phyloP scores from a whole-genome alignment of 2,797 vertebrate species.

The Rhinichthys osculus region DNA sequence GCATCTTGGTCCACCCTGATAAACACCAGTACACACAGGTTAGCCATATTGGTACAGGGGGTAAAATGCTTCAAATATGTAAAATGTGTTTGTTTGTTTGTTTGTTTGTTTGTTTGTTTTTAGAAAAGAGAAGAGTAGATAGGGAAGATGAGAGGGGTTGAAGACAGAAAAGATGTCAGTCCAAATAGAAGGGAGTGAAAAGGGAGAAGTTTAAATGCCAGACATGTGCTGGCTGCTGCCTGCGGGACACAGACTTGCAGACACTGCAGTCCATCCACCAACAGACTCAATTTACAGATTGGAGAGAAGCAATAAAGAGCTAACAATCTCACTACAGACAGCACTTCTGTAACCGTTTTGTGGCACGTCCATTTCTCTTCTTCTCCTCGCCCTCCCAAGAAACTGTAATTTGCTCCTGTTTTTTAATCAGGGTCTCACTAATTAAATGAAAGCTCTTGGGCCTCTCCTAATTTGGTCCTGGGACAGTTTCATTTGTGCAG shows the following conservation, averaged over 20 bases:
- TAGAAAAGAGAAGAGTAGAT: slow-evolving; percentile 38
- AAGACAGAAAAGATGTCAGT: slow-evolving; percentile 42
- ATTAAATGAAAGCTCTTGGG: slow-evolving; percentile 78
- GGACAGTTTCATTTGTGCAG: slow-evolving; percentile 72
- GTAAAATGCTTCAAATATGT: background rate
- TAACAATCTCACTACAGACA: slow-evolving; percentile 75
- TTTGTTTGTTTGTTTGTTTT: background rate
- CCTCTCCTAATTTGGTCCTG: slow-evolving; percentile 71
- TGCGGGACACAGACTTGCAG: slow-evolving; percentile 72
- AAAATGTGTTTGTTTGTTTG: background rate
- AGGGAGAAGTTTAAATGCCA: slow-evolving; percentile 74
- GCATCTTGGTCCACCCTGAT: background rate
- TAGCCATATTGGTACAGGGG: background rate
- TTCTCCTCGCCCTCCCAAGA: slow-evolving; percentile 38
- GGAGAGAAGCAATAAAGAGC: slow-evolving; percentile 76
- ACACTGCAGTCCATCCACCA: slow-evolving; percentile 69
- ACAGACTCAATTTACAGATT: slow-evolving; percentile 72
- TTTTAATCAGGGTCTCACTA: slow-evolving; percentile 78
- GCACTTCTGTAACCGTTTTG: slow-evolving; percentile 71
- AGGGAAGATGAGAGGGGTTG: slow-evolving; percentile 59
- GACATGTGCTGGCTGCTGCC: slow-evolving; percentile 64
- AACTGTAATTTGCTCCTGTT: slow-evolving; percentile 44
- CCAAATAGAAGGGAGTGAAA: slow-evolving; percentile 59
- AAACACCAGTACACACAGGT: background rate
- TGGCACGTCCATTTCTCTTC: slow-evolving; percentile 61